Conservation (phyloP, 2,113 vertebrate genomes). For the Channa argus region DNA sequence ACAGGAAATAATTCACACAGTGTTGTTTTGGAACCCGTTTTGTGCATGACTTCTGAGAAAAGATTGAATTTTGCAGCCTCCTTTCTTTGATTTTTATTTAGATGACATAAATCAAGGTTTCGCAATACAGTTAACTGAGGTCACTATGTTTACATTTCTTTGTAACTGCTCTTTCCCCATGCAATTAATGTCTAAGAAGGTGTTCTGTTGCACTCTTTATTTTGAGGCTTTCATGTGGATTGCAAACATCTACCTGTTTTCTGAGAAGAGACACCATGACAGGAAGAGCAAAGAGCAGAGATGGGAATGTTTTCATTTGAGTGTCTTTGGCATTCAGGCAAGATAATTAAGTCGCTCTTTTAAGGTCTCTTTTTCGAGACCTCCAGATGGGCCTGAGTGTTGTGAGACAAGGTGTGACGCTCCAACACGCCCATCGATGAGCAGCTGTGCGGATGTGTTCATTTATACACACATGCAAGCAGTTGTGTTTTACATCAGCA, state of each 20-base stretch:
- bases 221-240: slow-evolving; percentile 59
- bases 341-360: slow-evolving; percentile 79
- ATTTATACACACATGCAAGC: slow-evolving; percentile 43
- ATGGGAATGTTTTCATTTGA: slow-evolving; percentile 64
- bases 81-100: slow-evolving; percentile 45
- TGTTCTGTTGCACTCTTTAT: slow-evolving; percentile 34
- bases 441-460: slow-evolving; percentile 69
- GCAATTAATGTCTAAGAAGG: slow-evolving; percentile 54
- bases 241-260: slow-evolving; percentile 27
- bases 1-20: slow-evolving; percentile 19
- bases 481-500: slow-evolving; percentile 58
- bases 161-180: slow-evolving; percentile 26
- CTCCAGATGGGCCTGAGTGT: slow-evolving; percentile 89
- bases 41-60: slow-evolving; percentile 32
- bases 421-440: slow-evolving; percentile 74
- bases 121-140: slow-evolving; percentile 30
- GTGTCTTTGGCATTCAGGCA: slow-evolving; percentile 70
- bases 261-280: slow-evolving; percentile 32
- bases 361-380: slow-evolving; percentile 84
- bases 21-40: slow-evolving; percentile 42
- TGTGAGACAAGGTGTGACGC: slow-evolving; percentile 88
- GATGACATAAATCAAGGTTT: slow-evolving; percentile 34
- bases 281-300: slow-evolving; percentile 46
- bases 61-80: slow-evolving; percentile 17
- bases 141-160: slow-evolving; percentile 34